These are phyloP conservation scores for Tenodera sinensis DNA, from an alignment of 2,888 invertebrate genomes.

Conservation along the genomic window DNA sequence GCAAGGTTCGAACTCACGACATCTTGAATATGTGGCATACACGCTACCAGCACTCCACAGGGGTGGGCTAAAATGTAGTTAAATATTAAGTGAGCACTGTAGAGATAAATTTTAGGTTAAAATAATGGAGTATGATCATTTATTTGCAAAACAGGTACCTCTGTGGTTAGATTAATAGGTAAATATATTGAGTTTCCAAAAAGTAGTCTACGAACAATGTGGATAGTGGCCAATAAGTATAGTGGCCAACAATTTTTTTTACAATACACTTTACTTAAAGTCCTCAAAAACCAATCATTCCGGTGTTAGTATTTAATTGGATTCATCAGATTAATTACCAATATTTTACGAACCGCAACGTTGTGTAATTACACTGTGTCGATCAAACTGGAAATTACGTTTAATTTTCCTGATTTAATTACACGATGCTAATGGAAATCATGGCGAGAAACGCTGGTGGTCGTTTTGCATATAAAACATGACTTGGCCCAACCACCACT, in stretches of 20 bases:
- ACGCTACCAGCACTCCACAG: no score
- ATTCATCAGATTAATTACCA: neutral
- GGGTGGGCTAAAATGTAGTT: no score
- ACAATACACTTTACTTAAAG: neutral
- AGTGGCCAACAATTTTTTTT: neutral
- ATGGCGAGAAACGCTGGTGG: neutral
- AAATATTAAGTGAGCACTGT: no score
- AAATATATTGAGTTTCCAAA: no score
- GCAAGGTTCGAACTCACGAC: no score
- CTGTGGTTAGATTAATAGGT: no score
- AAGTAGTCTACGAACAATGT: neutral
- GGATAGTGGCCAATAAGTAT: no score
- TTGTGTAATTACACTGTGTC: neutral
- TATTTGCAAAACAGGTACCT: no score
- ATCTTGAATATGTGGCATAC: no score
- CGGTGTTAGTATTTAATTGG: neutral
- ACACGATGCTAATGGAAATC: neutral
- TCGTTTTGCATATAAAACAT: neutral
- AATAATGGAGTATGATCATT: no score
- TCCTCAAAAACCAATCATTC: neutral
- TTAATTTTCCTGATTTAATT: neutral
- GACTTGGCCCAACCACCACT: no score
- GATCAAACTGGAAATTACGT: neutral
- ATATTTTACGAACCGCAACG: neutral
- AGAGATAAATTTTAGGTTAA: no score